Conservation (phyloP, 2,113 vertebrate genomes). For the Phyllopteryx taeniolatus region DNA sequence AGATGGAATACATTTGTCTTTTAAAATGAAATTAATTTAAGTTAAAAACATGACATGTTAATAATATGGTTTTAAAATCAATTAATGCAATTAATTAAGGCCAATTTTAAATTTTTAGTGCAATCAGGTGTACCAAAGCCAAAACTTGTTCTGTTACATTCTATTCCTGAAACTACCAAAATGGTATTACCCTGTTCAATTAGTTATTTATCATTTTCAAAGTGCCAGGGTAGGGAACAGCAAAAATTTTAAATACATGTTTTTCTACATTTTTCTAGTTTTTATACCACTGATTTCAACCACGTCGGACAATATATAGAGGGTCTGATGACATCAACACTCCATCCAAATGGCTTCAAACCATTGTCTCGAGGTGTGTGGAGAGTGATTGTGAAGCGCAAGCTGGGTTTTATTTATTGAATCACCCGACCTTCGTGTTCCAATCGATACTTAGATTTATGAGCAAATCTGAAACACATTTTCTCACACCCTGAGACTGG, state of each 20-base stretch:
- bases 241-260: neutral
- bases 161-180: too few relatives aligned
- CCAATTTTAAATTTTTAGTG: too few relatives aligned
- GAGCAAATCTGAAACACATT: constrained; percentile 50
- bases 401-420: constrained; percentile 43
- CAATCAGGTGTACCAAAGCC: too few relatives aligned
- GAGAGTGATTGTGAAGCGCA: constrained; percentile 24
- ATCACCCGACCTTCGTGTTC: constrained; percentile 37
- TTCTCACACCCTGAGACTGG: constrained; percentile 47
- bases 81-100: too few relatives aligned
- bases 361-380: constrained; percentile 25
- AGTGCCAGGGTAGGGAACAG: too few relatives aligned
- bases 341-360: constrained; percentile 26
- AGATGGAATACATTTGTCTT: too few relatives aligned
- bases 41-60: too few relatives aligned
- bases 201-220: too few relatives aligned
- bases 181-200: too few relatives aligned
- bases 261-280: neutral
- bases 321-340: constrained; percentile 7
- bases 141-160: too few relatives aligned
- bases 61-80: too few relatives aligned
- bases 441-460: constrained; percentile 69
- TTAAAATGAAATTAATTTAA: too few relatives aligned
- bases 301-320: neutral
- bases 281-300: neutral